Percentiles rank a stretch among this genome's conserved stretches.
These are phyloP conservation scores for Drosophila sp. DNA, from an alignment of 1,140 invertebrate species.

Conservation along the genomic window DNA sequence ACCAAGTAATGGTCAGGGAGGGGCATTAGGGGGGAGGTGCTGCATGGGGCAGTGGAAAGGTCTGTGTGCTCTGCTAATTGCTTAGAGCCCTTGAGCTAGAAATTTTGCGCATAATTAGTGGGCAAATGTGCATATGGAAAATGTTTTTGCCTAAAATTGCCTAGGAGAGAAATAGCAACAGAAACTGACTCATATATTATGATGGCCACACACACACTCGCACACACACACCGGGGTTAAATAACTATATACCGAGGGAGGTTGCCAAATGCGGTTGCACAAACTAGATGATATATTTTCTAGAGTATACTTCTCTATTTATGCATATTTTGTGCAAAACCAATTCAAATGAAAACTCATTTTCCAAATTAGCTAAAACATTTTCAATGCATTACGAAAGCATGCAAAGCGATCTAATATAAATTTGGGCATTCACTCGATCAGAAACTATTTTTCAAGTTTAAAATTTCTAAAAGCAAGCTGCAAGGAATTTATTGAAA, in stretches of 20 bases:
- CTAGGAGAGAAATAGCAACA: constrained; percentile 17
- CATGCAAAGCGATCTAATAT: too few species aligned
- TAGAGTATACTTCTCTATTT: background rate
- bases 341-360: background rate
- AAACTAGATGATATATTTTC: constrained; percentile 15
- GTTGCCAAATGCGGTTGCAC: background rate
- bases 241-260: background rate
- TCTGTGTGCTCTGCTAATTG: constrained; percentile 67
- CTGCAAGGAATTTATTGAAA: too few species aligned
- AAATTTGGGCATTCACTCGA: too few species aligned
- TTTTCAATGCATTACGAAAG: too few species aligned
- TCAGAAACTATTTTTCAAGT: too few species aligned
- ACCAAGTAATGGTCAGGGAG: constrained; percentile 2
- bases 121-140: constrained; percentile 77
- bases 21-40: too few species aligned
- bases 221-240: constrained; percentile 7
- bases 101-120: constrained; percentile 80
- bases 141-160: constrained; percentile 54
- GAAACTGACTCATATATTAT: constrained; percentile 18
- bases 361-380: constrained; percentile 6
- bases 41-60: constrained; percentile 5
- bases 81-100: constrained; percentile 77
- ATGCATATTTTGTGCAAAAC: background rate
- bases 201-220: background rate
- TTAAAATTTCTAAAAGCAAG: too few species aligned